Percentiles rank a stretch among this genome's conserved stretches.
Evolutionary conservation across 2,888 invertebrate genomes (phyloP).

Genomic region (Drosophila robusta): DNA sequence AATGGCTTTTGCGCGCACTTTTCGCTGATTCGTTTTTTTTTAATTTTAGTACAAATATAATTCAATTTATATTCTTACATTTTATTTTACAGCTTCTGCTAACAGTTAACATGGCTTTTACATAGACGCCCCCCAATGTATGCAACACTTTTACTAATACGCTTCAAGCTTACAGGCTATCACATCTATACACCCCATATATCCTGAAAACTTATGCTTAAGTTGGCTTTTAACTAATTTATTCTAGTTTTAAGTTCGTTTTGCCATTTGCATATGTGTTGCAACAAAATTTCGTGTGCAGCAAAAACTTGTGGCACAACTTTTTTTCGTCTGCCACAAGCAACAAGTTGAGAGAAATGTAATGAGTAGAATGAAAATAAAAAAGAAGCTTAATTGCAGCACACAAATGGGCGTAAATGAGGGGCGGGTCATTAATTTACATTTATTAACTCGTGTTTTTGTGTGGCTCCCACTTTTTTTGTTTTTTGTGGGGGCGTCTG

Average conservation of each 20-base stretch:
- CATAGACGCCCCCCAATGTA: slow-evolving; percentile 38
- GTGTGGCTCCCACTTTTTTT: slow-evolving; percentile 18
- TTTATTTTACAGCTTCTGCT: slow-evolving; percentile 46
- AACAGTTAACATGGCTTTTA: slow-evolving; percentile 37
- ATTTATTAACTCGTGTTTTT: slow-evolving; percentile 80
- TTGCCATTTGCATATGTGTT: slow-evolving; percentile 56
- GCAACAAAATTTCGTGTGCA: slow-evolving; percentile 29
- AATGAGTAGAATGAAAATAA: slow-evolving; percentile 8
- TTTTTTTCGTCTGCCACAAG: slow-evolving; percentile 33
- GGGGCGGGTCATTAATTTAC: slow-evolving; percentile 74
- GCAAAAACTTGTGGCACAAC: slow-evolving; percentile 23
- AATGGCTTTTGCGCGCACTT: slow-evolving; percentile 38
- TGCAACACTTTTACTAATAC: slow-evolving; percentile 44
- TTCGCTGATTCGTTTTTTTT: slow-evolving; percentile 9
- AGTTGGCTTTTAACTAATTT: slow-evolving; percentile 29
- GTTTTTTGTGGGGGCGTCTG: slow-evolving; percentile 7
- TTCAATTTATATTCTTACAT: slow-evolving; percentile 4
- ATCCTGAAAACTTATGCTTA: slow-evolving; percentile 11
- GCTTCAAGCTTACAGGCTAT: slow-evolving; percentile 28
- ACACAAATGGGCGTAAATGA: slow-evolving; percentile 29
- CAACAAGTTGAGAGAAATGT: slow-evolving; percentile 59
- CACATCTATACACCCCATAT: background rate
- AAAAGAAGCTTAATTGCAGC: slow-evolving; percentile 30
- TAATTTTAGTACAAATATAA: background rate
- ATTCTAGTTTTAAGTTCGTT: slow-evolving; percentile 57